phyloP scores from a whole-genome alignment of 2,888 invertebrate species.

The Ptilodon capucinus region DNA sequence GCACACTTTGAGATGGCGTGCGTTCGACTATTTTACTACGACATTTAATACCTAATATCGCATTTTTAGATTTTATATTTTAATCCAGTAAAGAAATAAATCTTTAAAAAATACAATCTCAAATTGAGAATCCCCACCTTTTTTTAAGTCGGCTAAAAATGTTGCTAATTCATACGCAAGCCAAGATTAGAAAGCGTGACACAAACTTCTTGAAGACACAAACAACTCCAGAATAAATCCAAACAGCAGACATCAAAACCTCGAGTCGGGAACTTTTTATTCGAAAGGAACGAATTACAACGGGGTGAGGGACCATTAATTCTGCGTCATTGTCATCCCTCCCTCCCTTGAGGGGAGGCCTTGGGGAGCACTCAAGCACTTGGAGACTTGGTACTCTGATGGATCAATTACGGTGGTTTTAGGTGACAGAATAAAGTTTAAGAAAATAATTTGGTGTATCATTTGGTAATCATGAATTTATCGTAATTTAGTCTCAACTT shows the following conservation, averaged over 20 bases:
- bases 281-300: conserved; percentile 39
- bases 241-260: conserved; percentile 11
- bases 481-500: too few relatives aligned
- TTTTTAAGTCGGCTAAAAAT: not conserved
- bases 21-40: too few relatives aligned
- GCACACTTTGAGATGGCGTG: too few relatives aligned
- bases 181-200: not conserved
- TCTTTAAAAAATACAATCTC: too few relatives aligned
- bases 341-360: conserved; percentile 10
- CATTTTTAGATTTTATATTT: too few relatives aligned
- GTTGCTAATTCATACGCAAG: not conserved
- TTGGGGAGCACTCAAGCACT: conserved; percentile 24
- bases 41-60: too few relatives aligned
- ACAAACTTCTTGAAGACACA: not conserved
- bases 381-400: conserved; percentile 27
- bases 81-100: too few relatives aligned
- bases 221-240: conserved; percentile 2
- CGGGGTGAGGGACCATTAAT: conserved; percentile 47
- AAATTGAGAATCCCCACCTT: too few relatives aligned
- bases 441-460: not conserved
- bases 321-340: conserved; percentile 39
- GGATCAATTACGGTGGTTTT: conserved; percentile 39
- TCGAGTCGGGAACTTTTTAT: conserved; percentile 30
- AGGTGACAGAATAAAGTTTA: not conserved
- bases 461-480: too few relatives aligned